Conservation (phyloP, 2,113 vertebrate genomes). For the Centrocercus urophasianus region DNA sequence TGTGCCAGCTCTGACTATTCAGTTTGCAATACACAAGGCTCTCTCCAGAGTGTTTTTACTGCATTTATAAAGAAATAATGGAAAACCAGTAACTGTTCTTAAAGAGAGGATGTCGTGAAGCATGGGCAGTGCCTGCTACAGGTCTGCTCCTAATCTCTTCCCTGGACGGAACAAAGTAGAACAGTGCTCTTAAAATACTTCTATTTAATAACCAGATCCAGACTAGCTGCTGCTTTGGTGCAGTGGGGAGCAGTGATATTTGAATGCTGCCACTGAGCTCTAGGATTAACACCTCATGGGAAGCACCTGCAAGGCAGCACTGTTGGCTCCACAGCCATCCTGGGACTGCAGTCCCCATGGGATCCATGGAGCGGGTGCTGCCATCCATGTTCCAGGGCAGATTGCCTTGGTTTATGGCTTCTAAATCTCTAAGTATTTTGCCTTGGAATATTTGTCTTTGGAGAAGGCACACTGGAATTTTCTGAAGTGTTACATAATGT, state of each 20-base stretch:
- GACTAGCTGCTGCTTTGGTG: background rate
- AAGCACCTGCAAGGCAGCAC: background rate
- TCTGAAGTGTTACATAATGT: background rate
- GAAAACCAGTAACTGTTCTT: background rate
- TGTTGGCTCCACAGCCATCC: accelerated
- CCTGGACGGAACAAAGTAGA: background rate
- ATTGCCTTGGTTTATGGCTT: background rate
- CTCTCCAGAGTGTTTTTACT: background rate
- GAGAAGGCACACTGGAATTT: background rate
- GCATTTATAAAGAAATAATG: background rate
- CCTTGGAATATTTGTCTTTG: background rate
- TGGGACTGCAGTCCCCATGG: accelerated
- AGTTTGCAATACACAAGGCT: background rate
- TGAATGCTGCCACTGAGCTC: background rate
- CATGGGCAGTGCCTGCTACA: accelerated
- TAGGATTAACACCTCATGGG: background rate
- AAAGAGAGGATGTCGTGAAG: background rate
- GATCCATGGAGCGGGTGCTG: accelerated
- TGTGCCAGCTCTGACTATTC: background rate
- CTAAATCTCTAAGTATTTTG: background rate
- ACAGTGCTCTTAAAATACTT: background rate
- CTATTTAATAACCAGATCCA: background rate
- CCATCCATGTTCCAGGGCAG: background rate
- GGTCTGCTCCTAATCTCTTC: background rate
- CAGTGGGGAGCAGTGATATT: background rate